phyloP scores from a whole-genome alignment of 2,113 vertebrate genomes.

The Mohoua ochrocephala region DNA sequence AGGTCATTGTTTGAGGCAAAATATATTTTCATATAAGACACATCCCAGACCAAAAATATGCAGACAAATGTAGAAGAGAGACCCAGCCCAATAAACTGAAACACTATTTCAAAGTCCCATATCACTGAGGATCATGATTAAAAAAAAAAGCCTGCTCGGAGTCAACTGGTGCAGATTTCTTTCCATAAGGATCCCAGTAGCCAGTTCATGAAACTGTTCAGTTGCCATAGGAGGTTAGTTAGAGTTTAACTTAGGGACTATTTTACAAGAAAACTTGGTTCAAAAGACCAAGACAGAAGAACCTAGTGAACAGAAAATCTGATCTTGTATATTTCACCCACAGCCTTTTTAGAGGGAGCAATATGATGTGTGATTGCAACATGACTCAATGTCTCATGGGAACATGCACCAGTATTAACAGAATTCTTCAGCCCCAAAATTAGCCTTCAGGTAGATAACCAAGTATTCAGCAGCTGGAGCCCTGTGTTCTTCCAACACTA shows the following conservation, averaged over 20 bases:
- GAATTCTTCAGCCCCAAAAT: not conserved
- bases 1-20: not conserved
- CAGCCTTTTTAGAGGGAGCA: not conserved
- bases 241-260: not conserved
- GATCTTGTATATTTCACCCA: not conserved
- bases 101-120: not conserved
- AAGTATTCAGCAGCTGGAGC: not conserved
- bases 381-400: not conserved
- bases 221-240: not conserved
- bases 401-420: not conserved
- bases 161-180: not conserved
- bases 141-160: not conserved
- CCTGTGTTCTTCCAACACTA: not conserved
- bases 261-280: not conserved
- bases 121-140: not conserved
- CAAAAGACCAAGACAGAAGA: not conserved
- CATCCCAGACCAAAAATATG: not conserved
- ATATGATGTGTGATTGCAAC: not conserved
- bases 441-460: not conserved
- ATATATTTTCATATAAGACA: not conserved
- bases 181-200: not conserved
- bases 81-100: not conserved
- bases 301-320: not conserved
- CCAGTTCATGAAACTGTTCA: not conserved
- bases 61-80: not conserved